Percentiles rank a stretch among this genome's conserved stretches.
These are phyloP conservation scores for Amazonetta brasiliensis DNA, from an alignment of 2,797 vertebrate species.

Conservation along the genomic window DNA sequence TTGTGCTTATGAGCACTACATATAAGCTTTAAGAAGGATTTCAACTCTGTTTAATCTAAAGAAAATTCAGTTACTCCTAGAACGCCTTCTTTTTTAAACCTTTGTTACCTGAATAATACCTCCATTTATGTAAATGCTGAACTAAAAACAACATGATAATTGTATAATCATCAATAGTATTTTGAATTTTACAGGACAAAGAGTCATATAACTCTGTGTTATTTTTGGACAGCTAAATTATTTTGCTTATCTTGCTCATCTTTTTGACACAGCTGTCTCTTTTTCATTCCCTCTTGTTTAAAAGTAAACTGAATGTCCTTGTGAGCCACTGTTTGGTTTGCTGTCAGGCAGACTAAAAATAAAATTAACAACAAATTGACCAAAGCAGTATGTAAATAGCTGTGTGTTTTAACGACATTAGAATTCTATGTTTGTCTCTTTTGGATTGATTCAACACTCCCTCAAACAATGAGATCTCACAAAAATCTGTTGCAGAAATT, in stretches of 20 bases:
- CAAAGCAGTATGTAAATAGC: neutral
- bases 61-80: neutral
- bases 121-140: neutral
- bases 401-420: neutral
- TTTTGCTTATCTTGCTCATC: constrained; percentile 10
- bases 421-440: neutral
- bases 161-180: neutral
- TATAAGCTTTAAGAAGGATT: neutral
- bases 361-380: neutral
- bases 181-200: neutral
- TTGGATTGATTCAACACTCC: neutral
- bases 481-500: neutral
- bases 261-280: neutral
- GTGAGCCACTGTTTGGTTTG: neutral
- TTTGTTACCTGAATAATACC: neutral
- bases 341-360: neutral
- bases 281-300: neutral
- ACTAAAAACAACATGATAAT: neutral
- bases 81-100: neutral
- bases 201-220: neutral
- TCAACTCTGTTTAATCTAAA: neutral
- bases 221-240: neutral
- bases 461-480: neutral
- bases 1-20: neutral
- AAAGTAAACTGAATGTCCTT: constrained; percentile 19